Percentiles rank a stretch among this genome's conserved stretches.
Evolutionary conservation across 2,797 vertebrate genomes (phyloP).

Genomic region (Rhinophrynus dorsalis): DNA sequence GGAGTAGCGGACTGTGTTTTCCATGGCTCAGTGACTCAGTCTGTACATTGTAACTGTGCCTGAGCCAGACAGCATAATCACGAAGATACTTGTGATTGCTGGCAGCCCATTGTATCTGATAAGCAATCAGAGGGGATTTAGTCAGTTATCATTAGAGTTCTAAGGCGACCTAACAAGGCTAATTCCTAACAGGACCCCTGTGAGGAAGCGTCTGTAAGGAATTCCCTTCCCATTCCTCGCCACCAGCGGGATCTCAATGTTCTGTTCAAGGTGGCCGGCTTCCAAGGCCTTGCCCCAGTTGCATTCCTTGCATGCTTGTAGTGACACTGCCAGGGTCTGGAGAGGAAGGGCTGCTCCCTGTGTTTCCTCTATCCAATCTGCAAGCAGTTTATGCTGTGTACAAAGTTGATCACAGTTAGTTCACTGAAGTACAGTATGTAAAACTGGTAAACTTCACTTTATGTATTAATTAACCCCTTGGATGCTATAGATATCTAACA

Average conservation of each 20-base stretch:
- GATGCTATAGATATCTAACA: too few species aligned
- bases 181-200: conserved; percentile 24
- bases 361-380: neutral
- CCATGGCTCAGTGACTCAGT: too few species aligned
- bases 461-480: too few species aligned
- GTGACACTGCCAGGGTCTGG: neutral
- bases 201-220: conserved; percentile 27
- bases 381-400: neutral
- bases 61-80: neutral
- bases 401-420: neutral
- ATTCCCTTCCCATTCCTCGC: conserved; percentile 25
- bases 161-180: neutral
- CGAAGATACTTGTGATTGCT: neutral
- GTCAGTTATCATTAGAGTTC: conserved; percentile 1
- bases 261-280: conserved; percentile 4
- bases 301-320: conserved; percentile 27
- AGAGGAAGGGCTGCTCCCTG: neutral
- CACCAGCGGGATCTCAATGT: conserved; percentile 19
- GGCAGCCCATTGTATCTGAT: neutral
- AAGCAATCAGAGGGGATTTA: neutral
- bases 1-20: too few species aligned
- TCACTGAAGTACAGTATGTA: too few species aligned
- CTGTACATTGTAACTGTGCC: neutral
- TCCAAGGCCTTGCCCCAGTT: conserved; percentile 32
- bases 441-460: too few species aligned